Percentiles rank a stretch among this genome's conserved stretches.
Evolutionary conservation across 2,888 invertebrate genomes (phyloP).

Genomic region (Phania funesta): DNA sequence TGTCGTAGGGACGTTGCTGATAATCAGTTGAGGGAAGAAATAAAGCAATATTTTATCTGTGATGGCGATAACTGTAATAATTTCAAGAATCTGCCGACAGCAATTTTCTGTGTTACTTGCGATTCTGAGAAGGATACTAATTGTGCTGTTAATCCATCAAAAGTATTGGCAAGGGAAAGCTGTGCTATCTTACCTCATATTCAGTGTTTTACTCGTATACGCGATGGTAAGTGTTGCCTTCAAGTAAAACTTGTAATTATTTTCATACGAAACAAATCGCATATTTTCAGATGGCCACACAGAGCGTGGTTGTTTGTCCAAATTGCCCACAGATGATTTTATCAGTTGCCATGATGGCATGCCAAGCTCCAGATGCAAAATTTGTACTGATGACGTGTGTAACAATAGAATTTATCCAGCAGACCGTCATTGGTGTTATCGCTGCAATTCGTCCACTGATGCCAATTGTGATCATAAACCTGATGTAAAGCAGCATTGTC

Average conservation of each 20-base stretch:
- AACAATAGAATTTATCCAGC: conserved; percentile 67
- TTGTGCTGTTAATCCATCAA: conserved; percentile 65
- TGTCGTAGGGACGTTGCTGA: conserved; percentile 68
- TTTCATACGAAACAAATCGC: not conserved
- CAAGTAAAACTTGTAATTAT: not conserved
- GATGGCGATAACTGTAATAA: conserved; percentile 70
- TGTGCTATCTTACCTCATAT: conserved; percentile 68
- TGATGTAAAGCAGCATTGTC: conserved; percentile 54
- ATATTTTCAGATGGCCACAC: conserved; percentile 69
- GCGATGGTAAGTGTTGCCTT: conserved; percentile 64
- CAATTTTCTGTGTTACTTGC: conserved; percentile 66
- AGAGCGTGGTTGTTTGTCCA: conserved; percentile 69
- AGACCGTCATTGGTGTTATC: conserved; percentile 67
- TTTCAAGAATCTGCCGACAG: conserved; percentile 64
- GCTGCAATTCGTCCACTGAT: conserved; percentile 68
- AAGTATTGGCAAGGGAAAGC: not conserved
- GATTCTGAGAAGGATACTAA: conserved; percentile 66
- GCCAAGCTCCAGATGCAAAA: conserved; percentile 50
- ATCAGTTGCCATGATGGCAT: conserved; percentile 62
- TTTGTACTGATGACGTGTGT: conserved; percentile 67
- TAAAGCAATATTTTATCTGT: conserved; percentile 69
- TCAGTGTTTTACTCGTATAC: conserved; percentile 68
- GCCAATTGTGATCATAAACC: conserved; percentile 66
- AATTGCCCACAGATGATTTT: conserved; percentile 61
- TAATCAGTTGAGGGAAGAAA: not conserved